These are phyloP conservation scores for Mobula birostris DNA, from an alignment of 2,113 vertebrate species.

Conservation along the genomic window DNA sequence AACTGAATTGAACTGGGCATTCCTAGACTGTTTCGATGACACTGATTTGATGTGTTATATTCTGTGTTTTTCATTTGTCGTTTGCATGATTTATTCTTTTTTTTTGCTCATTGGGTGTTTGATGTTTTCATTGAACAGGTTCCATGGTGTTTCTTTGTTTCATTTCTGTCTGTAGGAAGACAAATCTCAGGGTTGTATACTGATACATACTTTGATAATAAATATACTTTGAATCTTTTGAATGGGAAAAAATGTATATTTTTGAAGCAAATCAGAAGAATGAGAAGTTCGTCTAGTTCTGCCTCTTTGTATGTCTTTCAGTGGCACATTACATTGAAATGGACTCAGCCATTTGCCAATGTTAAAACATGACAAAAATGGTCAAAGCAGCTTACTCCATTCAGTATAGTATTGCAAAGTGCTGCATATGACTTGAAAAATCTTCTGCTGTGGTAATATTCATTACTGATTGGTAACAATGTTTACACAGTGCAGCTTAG, in stretches of 20 bases:
- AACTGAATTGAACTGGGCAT: too few relatives aligned
- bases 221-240: not conserved
- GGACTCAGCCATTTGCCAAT: not conserved
- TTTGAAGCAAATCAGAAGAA: not conserved
- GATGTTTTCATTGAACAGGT: too few relatives aligned
- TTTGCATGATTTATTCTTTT: too few relatives aligned
- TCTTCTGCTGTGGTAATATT: too few relatives aligned
- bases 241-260: not conserved
- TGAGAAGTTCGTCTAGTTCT: not conserved
- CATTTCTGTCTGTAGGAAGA: too few relatives aligned
- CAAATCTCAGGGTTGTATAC: too few relatives aligned
- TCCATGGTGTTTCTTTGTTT: too few relatives aligned
- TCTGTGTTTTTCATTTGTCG: too few relatives aligned
- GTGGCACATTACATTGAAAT: not conserved
- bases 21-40: too few relatives aligned
- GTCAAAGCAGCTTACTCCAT: not conserved
- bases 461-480: not conserved
- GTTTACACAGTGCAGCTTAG: not conserved
- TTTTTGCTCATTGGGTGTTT: too few relatives aligned
- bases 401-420: not conserved
- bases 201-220: too few relatives aligned
- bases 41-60: too few relatives aligned
- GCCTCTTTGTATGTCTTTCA: not conserved
- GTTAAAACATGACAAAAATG: not conserved
- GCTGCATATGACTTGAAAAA: not conserved